Evolutionary conservation across 1,140 invertebrate species (phyloP), one percentile per base, ranked within the genome.

Genomic region (Panagrolaimus sp.): DNA sequence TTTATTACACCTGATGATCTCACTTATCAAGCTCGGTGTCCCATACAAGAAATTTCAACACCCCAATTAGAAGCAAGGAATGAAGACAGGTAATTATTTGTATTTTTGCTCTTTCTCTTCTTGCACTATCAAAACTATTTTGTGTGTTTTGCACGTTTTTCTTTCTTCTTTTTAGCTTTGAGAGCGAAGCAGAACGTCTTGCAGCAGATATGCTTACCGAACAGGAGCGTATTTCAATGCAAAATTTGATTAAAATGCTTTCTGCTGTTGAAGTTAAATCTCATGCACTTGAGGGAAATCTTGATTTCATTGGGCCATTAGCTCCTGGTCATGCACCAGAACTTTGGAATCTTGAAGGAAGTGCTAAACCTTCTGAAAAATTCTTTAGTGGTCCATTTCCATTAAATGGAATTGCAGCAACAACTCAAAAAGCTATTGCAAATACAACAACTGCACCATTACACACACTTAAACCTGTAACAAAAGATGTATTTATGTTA

Each of bases 1-100:
- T 82, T 82, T 66, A 83, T 82, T 44, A 82, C 80, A 20, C 71
- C 80, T 9, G 80, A 82, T 42, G 80, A 82, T 66, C 46, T 82
- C 9, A 82, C 80, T 31, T 82, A 80, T 67, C 80, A 82, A 51
- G 81, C 80, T 8, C 72, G 67, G 69, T 82, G 80, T 27, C 81
- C 79, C 5, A 63, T 79, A 42, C 68, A 63, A 51, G 31, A 57
- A 71, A 23, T n/a, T 31, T 25, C 45, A 67, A 62, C 48, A 14
- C 46, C 48, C 5, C 16, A 43, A 43, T 13, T 13, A 8, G 53
- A 46, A 11, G n/a, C 42, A 13, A 69, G 45, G 13, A 27, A 43
- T 27, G 27, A 65, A 27, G 57, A 68, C 38, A 47, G 42, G 63
- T 64, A 23, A 27, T 20, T 57, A n/a, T n/a, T 57, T 11, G 11